A percentile compares a stretch with the other conserved stretches of the same genome.
phyloP scores from a whole-genome alignment of 1,140 invertebrate species.

The Sogatella furcifera region DNA sequence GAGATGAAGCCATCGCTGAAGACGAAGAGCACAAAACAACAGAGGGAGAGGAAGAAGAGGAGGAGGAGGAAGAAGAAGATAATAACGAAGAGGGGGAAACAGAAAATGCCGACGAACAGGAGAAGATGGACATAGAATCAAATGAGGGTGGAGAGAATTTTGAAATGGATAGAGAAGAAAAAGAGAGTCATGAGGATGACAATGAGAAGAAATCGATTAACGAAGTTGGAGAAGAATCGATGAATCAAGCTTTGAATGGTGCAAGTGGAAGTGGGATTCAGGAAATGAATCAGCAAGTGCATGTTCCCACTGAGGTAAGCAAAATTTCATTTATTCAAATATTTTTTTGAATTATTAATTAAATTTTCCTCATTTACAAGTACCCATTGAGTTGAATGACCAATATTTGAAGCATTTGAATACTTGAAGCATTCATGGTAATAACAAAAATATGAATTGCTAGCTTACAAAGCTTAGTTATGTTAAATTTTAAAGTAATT shows the following conservation, averaged over 20 bases:
- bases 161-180: neutral
- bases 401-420: too few species aligned
- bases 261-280: too few species aligned
- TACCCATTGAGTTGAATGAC: neutral
- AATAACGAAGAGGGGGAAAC: neutral
- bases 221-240: too few species aligned
- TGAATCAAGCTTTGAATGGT: too few species aligned
- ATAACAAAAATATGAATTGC: too few species aligned
- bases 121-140: constrained; percentile 4
- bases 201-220: neutral
- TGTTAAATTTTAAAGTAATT: too few species aligned
- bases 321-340: too few species aligned
- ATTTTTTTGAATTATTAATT: too few species aligned
- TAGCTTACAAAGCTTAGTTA: too few species aligned
- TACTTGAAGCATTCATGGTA: too few species aligned
- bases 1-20: too few species aligned
- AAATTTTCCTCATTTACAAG: too few species aligned
- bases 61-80: constrained; percentile 22
- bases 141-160: neutral
- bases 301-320: neutral
- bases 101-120: constrained; percentile 6
- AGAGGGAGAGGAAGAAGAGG: neutral
- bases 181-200: neutral
- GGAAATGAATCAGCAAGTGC: neutral
- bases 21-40: neutral